Conservation (phyloP, 2,113 vertebrate species). For the Probosciger aterrimus region DNA sequence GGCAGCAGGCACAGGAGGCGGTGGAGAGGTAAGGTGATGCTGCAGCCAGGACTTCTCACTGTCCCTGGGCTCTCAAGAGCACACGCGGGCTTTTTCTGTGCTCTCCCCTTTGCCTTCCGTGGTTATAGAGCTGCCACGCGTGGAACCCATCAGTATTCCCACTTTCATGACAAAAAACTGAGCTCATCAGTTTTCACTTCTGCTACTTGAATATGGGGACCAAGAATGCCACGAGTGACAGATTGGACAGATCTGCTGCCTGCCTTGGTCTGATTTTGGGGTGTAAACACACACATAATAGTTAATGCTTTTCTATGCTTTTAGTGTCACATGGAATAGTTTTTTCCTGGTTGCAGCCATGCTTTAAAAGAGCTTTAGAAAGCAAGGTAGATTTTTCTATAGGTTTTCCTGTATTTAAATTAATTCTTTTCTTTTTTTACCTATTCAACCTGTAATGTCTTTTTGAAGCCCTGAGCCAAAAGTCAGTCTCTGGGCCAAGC, state of each 20-base stretch:
- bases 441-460: neutral
- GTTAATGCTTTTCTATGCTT: neutral
- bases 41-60: fast-evolving
- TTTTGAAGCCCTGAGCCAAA: neutral
- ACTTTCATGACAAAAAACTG: neutral
- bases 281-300: neutral
- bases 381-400: neutral
- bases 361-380: neutral
- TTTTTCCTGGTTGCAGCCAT: neutral
- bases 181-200: neutral
- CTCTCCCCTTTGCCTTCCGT: neutral
- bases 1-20: neutral
- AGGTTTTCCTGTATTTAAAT: neutral
- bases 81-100: fast-evolving
- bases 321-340: neutral
- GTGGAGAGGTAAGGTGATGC: conserved; percentile 48
- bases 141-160: neutral
- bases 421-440: neutral
- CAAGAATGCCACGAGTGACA: neutral
- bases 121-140: fast-evolving
- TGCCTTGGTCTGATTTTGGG: neutral
- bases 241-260: neutral
- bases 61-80: neutral
- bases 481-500: neutral
- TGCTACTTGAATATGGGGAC: neutral